A percentile compares a stretch with the other conserved stretches of the same genome.
These are phyloP conservation scores for Chrysina gloriosa DNA, from an alignment of 2,888 invertebrate species.

Conservation along the genomic window DNA sequence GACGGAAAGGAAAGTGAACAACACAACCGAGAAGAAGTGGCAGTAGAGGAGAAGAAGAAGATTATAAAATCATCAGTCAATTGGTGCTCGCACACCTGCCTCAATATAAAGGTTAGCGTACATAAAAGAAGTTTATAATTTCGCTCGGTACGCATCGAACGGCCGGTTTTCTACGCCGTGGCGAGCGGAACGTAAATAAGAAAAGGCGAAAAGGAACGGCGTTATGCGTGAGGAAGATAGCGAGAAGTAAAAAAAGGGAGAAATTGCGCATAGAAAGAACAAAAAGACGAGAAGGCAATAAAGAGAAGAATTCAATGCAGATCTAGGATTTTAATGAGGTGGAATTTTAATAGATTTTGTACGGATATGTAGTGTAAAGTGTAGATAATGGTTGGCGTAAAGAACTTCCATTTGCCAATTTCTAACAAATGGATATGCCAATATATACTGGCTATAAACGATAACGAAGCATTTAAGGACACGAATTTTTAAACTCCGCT, in stretches of 20 bases:
- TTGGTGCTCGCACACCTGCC: constrained; percentile 45
- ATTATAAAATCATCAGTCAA: constrained; percentile 48
- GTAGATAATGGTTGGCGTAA: constrained; percentile 1
- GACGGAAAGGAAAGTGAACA: constrained; percentile 10
- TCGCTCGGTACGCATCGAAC: constrained; percentile 22
- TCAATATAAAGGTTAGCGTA: constrained; percentile 44
- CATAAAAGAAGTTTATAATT: constrained; percentile 44
- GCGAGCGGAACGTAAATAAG: constrained; percentile 10
- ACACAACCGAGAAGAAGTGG: neutral
- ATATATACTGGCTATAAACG: too few relatives aligned
- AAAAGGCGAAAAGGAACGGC: neutral
- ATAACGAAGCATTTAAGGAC: too few relatives aligned
- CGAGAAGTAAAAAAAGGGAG: neutral
- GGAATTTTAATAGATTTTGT: constrained; percentile 36
- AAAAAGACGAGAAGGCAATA: neutral
- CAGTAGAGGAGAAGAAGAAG: constrained; percentile 25
- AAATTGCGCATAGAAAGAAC: neutral
- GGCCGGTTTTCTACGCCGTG: constrained; percentile 9
- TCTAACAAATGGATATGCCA: neutral
- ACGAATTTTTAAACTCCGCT: too few relatives aligned
- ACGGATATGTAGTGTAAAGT: neutral
- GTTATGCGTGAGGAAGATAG: neutral
- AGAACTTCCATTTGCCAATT: neutral
- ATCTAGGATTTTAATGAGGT: constrained; percentile 23
- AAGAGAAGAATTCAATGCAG: constrained; percentile 6